Conservation (phyloP, 1,140 invertebrate genomes). For the Leptonema lineaticorne region DNA sequence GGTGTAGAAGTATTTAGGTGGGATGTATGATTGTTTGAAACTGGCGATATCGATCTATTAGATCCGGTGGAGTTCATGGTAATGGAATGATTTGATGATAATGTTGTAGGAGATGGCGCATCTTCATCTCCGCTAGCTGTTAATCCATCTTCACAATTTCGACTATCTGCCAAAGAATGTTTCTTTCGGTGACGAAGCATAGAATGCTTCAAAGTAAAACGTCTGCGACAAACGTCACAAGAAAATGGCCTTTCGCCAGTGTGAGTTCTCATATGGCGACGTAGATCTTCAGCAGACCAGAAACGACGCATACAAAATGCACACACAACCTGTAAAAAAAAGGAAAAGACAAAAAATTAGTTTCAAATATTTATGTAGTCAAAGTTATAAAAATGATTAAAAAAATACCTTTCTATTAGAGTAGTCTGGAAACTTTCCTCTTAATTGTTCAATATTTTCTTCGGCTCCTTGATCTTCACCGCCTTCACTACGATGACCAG, state of each 20-base stretch:
- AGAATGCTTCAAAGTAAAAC: conserved; percentile 90
- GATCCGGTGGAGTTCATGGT: conserved; percentile 20
- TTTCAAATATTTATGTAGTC: neutral
- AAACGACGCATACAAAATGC: conserved; percentile 90
- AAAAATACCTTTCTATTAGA: conserved; percentile 75
- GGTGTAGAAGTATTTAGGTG: conserved; percentile 31
- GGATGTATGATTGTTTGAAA: neutral
- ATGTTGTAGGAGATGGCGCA: conserved; percentile 45
- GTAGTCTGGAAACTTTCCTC: conserved; percentile 81
- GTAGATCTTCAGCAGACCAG: conserved; percentile 90
- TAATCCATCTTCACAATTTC: conserved; percentile 49
- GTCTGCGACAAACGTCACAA: conserved; percentile 76
- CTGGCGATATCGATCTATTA: conserved; percentile 3
- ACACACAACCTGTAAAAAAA: conserved; percentile 72
- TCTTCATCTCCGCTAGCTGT: conserved; percentile 57
- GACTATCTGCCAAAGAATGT: conserved; percentile 58
- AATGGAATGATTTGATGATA: conserved; percentile 25
- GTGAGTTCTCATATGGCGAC: conserved; percentile 88
- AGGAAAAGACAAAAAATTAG: conserved; percentile 17
- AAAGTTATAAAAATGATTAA: neutral
- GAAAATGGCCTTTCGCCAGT: conserved; percentile 80
- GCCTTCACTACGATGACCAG: conserved; percentile 50
- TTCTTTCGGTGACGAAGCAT: conserved; percentile 91
- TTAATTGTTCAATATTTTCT: conserved; percentile 59
- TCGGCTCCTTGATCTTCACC: conserved; percentile 55